Conservation (phyloP, 2,888 invertebrate species). For the Cantharis lateralis region DNA sequence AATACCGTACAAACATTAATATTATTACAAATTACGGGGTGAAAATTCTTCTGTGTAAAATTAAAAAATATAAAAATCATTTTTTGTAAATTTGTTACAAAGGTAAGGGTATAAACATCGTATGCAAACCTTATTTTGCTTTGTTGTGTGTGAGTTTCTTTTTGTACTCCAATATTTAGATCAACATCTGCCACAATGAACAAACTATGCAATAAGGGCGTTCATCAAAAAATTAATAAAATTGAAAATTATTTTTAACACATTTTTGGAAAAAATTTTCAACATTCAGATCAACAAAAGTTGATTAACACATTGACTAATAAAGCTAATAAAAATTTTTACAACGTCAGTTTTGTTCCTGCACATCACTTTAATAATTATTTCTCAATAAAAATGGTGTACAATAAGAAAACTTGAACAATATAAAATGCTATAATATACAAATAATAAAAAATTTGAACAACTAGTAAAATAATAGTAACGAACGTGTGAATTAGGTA, state of each 20-base stretch:
- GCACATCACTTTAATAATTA: neutral
- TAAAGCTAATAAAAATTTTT: neutral
- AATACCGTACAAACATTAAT: conserved; percentile 1
- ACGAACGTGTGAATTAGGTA: conserved; percentile 50
- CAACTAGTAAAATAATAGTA: conserved; percentile 48
- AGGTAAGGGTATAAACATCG: conserved; percentile 21
- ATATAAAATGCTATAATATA: conserved; percentile 7
- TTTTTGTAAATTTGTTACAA: conserved; percentile 6
- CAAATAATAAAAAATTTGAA: conserved; percentile 41
- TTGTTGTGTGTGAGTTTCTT: conserved; percentile 14
- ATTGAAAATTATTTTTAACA: neutral
- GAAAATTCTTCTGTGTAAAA: conserved; percentile 29
- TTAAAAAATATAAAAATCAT: conserved; percentile 22
- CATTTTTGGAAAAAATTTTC: neutral
- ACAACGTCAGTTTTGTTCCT: conserved; percentile 7
- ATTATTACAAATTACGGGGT: neutral
- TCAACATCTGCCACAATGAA: conserved; percentile 11
- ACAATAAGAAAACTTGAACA: conserved; percentile 8
- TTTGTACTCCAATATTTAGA: conserved; percentile 31
- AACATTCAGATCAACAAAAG: neutral
- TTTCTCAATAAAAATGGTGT: conserved; percentile 3
- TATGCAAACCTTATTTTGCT: conserved; percentile 11
- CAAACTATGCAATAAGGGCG: conserved; percentile 1
- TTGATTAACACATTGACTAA: neutral
- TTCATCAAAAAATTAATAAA: conserved; percentile 9